Base-by-base conservation (phyloP, 2,797 vertebrate genomes). In the Cyprinella venusta region DNA sequence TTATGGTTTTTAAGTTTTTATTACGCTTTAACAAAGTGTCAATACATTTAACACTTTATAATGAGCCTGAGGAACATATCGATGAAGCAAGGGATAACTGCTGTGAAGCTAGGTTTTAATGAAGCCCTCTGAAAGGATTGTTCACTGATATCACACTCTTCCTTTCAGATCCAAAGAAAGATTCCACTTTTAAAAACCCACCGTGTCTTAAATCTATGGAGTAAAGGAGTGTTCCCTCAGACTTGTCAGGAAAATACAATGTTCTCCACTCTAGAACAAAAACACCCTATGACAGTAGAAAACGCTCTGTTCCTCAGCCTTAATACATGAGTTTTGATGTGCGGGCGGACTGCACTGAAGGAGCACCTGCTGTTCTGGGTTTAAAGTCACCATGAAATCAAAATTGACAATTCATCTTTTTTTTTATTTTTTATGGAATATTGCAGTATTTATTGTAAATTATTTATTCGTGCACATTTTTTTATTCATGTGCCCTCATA, bases 31-130 rank as follows among this genome's bases (percentile, higher is more conserved):
- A 69, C 24, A 4, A 82, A 76, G 81, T 76, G 81, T 78, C 67
- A 72, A 26, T 71, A 78, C 67, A 78, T 84, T 84, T 84, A 78
- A 64, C 69, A 84, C 56, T 64, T 84, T 84, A 38, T 50, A 72
- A 67, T 82, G 56, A 76, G 69, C 40, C 36, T 1, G 5, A 48
- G 36, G 36, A 82, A 76, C n/a, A 40, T 65, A 65, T 38, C 26
- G 12, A 82, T 40, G 19, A 48, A 67, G n/a, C 19, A 40, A 65
- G 50, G 18, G 56, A 56, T 10, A 10, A 21, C 42, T 9, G 26
- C 50, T 68, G 67, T 30, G 80, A 76, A 68, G 18, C 30, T 63
- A 52, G 61, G 68, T 76, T 68, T 82, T 36, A 76, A 67, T 54
- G 48, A 54, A 40, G 24, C 48, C 18, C 48, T 67, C 36, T 40